Base-by-base conservation (phyloP, 2,888 invertebrate genomes). In the Chouioia cunea region DNA sequence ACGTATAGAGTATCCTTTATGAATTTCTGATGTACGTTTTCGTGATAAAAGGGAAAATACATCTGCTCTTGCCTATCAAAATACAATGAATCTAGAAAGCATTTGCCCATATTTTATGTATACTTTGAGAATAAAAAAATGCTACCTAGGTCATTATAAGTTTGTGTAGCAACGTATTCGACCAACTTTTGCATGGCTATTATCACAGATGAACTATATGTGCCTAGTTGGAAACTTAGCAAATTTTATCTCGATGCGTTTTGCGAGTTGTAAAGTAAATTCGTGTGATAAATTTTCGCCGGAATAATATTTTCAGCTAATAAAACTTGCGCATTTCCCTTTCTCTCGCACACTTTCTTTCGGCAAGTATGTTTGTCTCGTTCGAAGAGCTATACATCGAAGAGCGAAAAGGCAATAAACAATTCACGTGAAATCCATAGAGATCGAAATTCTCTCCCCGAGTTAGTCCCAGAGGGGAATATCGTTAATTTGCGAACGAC, bases 401-500 rank as follows among this genome's bases (percentile, higher is more conserved):
- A 36, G 12, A 36, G 10, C 36, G 36, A 36, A 10, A 6, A 36
- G 36, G 6, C 10, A 36, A 36, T 36, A 36, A 36, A 36, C 36
- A 36, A 36, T 36, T 36, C 10, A 36, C 36, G 36, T 10, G 36
- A 6, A 36, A 36, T 12, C 36, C 36, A 12, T 36, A 12, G 36
- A 36, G 36, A 36, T 36, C 36, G 36, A 36, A 36, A 1, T 36
- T 36, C 1, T 36, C 36, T 12, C 6, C 6, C 6, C 36, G 36
- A 36, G 36, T 3, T 36, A 12, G 36, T 12, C 36, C 36, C 10
- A 12, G 15, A 20, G 14, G 23, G 18, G 52, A 58, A 63, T 58
- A 52, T 66, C 63, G 58, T 72, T 65, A 71, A 68, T 72, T 56
- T 22, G 36, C 27, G 68, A 67, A 65, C 18, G 52, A 62, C 57